phyloP scores from a whole-genome alignment of 2,797 vertebrate genomes.

The Alectoris magna region DNA sequence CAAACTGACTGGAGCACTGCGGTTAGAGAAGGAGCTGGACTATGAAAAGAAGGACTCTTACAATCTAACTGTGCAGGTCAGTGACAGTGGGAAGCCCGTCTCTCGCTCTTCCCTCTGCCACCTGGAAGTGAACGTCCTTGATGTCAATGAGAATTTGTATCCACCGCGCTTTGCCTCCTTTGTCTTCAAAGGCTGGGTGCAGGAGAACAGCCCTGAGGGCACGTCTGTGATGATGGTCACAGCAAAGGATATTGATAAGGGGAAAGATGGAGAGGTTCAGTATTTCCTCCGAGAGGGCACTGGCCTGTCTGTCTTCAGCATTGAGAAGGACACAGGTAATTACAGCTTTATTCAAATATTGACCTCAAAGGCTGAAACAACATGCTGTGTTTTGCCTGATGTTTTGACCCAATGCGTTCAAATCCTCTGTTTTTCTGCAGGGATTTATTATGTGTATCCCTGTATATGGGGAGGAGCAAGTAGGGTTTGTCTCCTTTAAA shows the following conservation, averaged over 20 bases:
- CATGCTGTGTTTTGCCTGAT: not conserved
- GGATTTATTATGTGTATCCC: not conserved
- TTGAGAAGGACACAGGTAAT: constrained; percentile 93
- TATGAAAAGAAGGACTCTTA: constrained; percentile 89
- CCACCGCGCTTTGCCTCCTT: constrained; percentile 88
- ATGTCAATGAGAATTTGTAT: constrained; percentile 95
- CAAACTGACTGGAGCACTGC: constrained; percentile 85
- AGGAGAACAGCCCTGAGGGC: constrained; percentile 87
- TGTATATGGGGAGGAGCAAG: not conserved
- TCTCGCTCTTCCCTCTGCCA: constrained; percentile 91
- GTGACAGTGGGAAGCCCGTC: constrained; percentile 88
- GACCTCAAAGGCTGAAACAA: not conserved
- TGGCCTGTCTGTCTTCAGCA: constrained; percentile 87
- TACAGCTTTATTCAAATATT: not conserved
- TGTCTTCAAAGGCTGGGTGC: constrained; percentile 86
- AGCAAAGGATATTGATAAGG: constrained; percentile 88
- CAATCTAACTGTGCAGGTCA: constrained; percentile 91
- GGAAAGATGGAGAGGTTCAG: constrained; percentile 90
- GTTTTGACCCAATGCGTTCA: not conserved
- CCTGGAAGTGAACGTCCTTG: constrained; percentile 89
- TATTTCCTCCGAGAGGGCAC: constrained; percentile 92
- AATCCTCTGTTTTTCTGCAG: not conserved
- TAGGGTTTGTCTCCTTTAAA: not conserved
- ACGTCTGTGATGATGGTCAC: constrained; percentile 85
- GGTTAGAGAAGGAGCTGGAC: constrained; percentile 91